Conservation (phyloP, 2,888 invertebrate genomes). For the Mechanitis mazaeus region DNA sequence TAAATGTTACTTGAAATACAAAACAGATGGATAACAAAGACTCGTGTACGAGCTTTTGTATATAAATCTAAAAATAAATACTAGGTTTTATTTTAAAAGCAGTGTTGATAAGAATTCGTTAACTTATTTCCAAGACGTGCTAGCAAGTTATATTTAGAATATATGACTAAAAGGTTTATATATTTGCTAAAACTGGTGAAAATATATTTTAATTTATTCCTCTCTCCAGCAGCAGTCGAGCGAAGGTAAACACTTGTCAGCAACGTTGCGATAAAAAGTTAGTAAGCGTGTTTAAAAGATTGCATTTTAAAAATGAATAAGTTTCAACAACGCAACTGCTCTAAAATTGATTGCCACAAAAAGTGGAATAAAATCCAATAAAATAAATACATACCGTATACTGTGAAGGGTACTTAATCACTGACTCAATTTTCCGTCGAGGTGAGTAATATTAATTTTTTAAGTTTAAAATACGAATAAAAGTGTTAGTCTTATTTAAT, state of each 20-base stretch:
- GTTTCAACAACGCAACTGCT: not conserved
- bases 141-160: too few relatives aligned
- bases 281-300: not conserved
- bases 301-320: conserved; percentile 5
- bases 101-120: not conserved
- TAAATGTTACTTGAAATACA: conserved; percentile 5
- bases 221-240: not conserved
- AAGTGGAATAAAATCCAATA: not conserved
- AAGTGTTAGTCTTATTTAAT: too few relatives aligned
- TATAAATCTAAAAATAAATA: not conserved
- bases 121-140: not conserved
- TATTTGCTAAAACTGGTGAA: not conserved
- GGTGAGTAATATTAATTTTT: too few relatives aligned
- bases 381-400: not conserved
- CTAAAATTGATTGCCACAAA: not conserved
- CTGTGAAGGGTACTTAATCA: not conserved
- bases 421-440: not conserved
- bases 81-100: not conserved
- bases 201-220: not conserved
- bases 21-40: conserved; percentile 6
- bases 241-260: conserved; percentile 4
- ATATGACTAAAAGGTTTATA: too few relatives aligned
- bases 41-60: not conserved
- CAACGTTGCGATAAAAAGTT: conserved; percentile 1
- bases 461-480: too few relatives aligned